These are phyloP conservation scores for Arizona elegans DNA, from an alignment of 2,113 vertebrate species.

Conservation along the genomic window DNA sequence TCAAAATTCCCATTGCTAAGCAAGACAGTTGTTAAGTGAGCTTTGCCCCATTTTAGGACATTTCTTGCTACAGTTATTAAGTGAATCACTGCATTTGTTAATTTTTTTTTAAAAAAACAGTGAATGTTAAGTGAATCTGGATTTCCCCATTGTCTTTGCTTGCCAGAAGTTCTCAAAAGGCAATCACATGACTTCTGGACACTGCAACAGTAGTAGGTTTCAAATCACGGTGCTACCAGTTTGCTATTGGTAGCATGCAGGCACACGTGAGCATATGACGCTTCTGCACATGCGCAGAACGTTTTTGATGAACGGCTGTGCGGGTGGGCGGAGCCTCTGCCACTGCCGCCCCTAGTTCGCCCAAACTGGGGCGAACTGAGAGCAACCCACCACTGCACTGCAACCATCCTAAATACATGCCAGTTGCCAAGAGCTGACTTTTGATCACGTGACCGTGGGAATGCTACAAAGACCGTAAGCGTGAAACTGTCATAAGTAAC, in stretches of 20 bases:
- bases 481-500: not conserved
- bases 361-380: too few species aligned
- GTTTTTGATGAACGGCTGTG: too few species aligned
- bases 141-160: not conserved
- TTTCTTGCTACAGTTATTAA: not conserved
- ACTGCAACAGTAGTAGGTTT: not conserved
- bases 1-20: not conserved
- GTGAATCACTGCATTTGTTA: too few species aligned
- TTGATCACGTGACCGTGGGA: not conserved
- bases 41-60: not conserved
- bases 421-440: not conserved
- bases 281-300: too few species aligned
- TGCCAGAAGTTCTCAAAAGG: not conserved
- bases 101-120: too few species aligned
- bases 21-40: not conserved
- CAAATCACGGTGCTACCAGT: too few species aligned
- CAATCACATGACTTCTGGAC: not conserved
- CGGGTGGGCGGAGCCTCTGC: too few species aligned
- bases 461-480: not conserved
- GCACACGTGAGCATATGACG: too few species aligned
- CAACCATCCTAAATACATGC: not conserved
- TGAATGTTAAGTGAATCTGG: not conserved
- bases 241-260: too few species aligned
- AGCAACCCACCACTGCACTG: too few species aligned
- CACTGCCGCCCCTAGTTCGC: too few species aligned